Percentiles rank a stretch among this genome's conserved stretches.
Evolutionary conservation across 2,797 vertebrate species (phyloP).

Genomic region (Hypotaenidia philippensis): DNA sequence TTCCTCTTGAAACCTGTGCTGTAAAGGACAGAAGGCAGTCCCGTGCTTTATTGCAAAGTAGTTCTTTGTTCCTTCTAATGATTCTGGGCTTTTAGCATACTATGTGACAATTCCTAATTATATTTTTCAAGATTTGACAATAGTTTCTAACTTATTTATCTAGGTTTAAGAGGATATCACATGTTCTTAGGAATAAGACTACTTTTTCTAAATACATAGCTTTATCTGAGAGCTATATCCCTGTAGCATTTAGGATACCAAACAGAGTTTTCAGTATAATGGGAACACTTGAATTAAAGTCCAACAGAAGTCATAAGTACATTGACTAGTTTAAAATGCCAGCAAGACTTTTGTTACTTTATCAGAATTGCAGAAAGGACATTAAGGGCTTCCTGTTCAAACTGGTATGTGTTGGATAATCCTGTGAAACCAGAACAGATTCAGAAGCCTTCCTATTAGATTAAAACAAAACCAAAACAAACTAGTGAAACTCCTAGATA

Average conservation of each 20-base stretch:
- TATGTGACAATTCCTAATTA: neutral
- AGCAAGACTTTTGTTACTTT: neutral
- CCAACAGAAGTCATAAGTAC: neutral
- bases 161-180: neutral
- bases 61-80: neutral
- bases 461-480: neutral
- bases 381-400: neutral
- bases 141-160: neutral
- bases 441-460: neutral
- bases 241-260: neutral
- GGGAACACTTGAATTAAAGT: neutral
- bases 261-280: neutral
- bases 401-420: neutral
- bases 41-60: neutral
- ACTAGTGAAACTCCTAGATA: neutral
- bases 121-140: neutral
- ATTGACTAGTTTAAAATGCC: neutral
- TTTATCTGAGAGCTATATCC: neutral
- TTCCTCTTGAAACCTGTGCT: neutral
- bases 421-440: neutral
- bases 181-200: neutral
- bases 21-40: neutral
- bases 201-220: neutral
- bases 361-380: neutral
- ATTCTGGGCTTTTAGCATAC: neutral